Percentiles rank a stretch among this genome's conserved stretches.
Conservation (phyloP, 2,888 invertebrate genomes). For the Aphelenchoides bicaudatus region DNA sequence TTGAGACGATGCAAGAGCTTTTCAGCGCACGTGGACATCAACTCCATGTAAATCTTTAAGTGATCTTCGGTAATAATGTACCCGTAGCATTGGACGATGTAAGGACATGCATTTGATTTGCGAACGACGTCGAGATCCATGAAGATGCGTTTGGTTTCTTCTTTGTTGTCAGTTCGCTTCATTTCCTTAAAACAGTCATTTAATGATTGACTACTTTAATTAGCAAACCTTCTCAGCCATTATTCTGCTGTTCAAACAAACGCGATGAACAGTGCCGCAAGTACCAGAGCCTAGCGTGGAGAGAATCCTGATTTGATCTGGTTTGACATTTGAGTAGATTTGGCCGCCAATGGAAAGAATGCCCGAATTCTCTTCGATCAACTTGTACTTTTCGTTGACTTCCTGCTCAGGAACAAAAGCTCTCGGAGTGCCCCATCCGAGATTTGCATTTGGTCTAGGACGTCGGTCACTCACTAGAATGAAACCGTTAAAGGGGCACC, state of each 20-base stretch:
- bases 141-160: slow-evolving; percentile 94
- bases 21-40: slow-evolving; percentile 98
- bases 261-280: slow-evolving; percentile 94
- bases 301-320: slow-evolving; percentile 19
- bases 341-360: slow-evolving; percentile 30
- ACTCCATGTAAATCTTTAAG: slow-evolving; percentile 99
- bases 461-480: neutral
- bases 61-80: slow-evolving; percentile 79
- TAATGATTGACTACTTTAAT: neutral
- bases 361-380: slow-evolving; percentile 35
- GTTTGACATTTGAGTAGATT: slow-evolving; percentile 25
- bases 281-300: slow-evolving; percentile 29
- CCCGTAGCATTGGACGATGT: slow-evolving; percentile 92
- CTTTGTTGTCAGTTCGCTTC: slow-evolving; percentile 81
- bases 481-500: slow-evolving; percentile 8
- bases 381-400: slow-evolving; percentile 23
- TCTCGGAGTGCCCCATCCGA: neutral
- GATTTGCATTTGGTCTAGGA: neutral
- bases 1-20: slow-evolving; percentile 76
- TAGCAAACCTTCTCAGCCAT: slow-evolving; percentile 60
- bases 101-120: slow-evolving; percentile 92
- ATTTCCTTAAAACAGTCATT: slow-evolving; percentile 31
- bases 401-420: slow-evolving; percentile 1
- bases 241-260: slow-evolving; percentile 40
- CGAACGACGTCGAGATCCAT: slow-evolving; percentile 98